phyloP scores from a whole-genome alignment of 2,888 invertebrate genomes.

The Empis livida region DNA sequence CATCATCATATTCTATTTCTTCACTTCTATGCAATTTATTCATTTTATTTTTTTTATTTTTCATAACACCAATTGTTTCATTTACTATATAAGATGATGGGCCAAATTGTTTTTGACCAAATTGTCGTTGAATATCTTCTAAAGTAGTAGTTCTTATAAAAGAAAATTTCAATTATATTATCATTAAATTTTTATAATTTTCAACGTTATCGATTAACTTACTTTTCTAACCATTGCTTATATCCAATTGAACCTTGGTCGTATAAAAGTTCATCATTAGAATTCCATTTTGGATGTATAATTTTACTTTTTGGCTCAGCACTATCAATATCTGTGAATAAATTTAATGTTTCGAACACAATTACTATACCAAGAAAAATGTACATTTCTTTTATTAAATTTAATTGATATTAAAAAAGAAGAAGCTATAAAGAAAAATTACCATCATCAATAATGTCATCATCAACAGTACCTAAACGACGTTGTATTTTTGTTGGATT shows the following conservation, averaged over 20 bases:
- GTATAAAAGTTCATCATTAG: slow-evolving; percentile 39
- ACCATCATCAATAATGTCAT: background rate
- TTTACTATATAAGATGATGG: slow-evolving; percentile 3
- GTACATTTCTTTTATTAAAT: too few relatives aligned
- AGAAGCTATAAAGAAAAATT: background rate
- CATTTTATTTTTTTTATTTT: slow-evolving; percentile 3
- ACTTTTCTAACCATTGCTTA: slow-evolving; percentile 64
- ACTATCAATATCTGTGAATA: too few relatives aligned
- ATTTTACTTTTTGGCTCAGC: background rate
- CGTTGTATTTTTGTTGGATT: slow-evolving; percentile 9
- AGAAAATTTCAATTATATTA: background rate
- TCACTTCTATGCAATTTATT: slow-evolving; percentile 5
- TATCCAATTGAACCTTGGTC: slow-evolving; percentile 62
- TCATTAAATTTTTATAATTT: too few relatives aligned
- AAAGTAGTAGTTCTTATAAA: slow-evolving; percentile 51
- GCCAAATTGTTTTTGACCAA: slow-evolving; percentile 30
- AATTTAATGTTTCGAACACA: too few relatives aligned
- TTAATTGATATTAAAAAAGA: too few relatives aligned
- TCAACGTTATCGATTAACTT: slow-evolving; percentile 19
- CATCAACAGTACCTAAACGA: slow-evolving; percentile 12
- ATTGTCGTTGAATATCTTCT: slow-evolving; percentile 55
- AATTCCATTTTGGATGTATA: background rate
- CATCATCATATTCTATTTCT: slow-evolving; percentile 15
- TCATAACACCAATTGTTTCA: slow-evolving; percentile 18
- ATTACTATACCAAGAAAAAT: too few relatives aligned